These are phyloP conservation scores for Emydura subglobosa DNA, from an alignment of 2,113 vertebrate species.

Conservation along the genomic window DNA sequence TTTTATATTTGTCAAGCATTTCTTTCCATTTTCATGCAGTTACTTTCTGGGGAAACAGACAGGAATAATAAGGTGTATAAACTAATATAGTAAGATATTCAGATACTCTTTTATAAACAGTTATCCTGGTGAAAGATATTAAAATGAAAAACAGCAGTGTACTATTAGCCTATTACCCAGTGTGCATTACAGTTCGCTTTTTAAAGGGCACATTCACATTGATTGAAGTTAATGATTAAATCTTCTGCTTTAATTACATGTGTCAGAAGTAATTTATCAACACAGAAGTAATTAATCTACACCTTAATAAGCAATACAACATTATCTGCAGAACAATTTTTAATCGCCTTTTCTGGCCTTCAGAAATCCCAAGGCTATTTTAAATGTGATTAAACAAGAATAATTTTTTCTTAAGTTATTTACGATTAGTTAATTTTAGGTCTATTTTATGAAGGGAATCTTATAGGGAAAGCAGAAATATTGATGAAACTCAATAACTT, in stretches of 20 bases:
- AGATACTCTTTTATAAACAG: neutral
- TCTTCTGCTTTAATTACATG: conserved; percentile 58
- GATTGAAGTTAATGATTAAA: conserved; percentile 56
- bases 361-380: conserved; percentile 37
- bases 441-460: neutral
- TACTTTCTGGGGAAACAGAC: neutral
- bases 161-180: neutral
- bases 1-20: neutral
- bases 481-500: neutral
- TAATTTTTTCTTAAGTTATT: conserved; percentile 20
- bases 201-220: conserved; percentile 40
- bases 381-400: neutral
- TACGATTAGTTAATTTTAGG: neutral
- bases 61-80: neutral
- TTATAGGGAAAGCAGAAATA: neutral
- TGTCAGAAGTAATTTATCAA: conserved; percentile 73
- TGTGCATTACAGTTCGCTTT: conserved; percentile 28
- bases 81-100: neutral
- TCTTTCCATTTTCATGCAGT: neutral
- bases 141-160: neutral
- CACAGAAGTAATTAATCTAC: conserved; percentile 60
- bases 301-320: conserved; percentile 63
- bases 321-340: conserved; percentile 46
- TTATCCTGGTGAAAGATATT: neutral
- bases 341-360: conserved; percentile 29